Conservation (phyloP, 2,888 invertebrate species). For the Trilocha varians region DNA sequence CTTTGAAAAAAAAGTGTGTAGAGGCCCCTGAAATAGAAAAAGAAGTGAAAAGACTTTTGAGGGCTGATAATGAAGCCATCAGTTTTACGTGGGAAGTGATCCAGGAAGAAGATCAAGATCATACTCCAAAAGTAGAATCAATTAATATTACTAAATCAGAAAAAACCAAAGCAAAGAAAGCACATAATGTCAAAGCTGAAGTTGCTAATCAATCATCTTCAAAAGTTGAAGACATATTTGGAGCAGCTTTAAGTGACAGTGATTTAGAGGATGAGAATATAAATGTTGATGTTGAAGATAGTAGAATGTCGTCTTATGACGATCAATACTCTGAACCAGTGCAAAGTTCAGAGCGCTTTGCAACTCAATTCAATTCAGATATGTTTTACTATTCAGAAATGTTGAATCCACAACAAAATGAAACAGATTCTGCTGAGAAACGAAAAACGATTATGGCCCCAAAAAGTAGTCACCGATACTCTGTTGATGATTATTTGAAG, state of each 20-base stretch:
- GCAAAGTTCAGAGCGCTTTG: conserved; percentile 36
- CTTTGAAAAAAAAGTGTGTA: conserved; percentile 95
- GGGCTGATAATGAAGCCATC: conserved; percentile 93
- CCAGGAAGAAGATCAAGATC: conserved; percentile 88
- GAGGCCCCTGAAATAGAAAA: conserved; percentile 99
- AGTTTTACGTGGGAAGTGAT: conserved; percentile 88
- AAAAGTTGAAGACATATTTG: conserved; percentile 85
- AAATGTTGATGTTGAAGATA: conserved; percentile 88
- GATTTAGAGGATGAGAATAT: conserved; percentile 85
- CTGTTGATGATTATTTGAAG: conserved; percentile 8
- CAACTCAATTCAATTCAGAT: conserved; percentile 35
- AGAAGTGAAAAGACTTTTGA: conserved; percentile 93
- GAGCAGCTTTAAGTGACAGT: conserved; percentile 93
- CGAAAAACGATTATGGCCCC: not conserved
- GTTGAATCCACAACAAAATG: not conserved
- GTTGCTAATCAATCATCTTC: conserved; percentile 36
- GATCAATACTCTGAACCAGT: conserved; percentile 80
- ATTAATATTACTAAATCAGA: conserved; percentile 35
- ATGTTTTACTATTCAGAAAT: not conserved
- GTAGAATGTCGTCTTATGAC: conserved; percentile 82
- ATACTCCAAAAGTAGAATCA: conserved; percentile 65
- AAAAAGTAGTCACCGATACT: not conserved
- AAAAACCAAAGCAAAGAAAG: conserved; percentile 57
- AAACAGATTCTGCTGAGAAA: not conserved
- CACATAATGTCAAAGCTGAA: conserved; percentile 35